phyloP scores from a whole-genome alignment of 2,797 vertebrate genomes.

The Tenualosa thibaudeaui region DNA sequence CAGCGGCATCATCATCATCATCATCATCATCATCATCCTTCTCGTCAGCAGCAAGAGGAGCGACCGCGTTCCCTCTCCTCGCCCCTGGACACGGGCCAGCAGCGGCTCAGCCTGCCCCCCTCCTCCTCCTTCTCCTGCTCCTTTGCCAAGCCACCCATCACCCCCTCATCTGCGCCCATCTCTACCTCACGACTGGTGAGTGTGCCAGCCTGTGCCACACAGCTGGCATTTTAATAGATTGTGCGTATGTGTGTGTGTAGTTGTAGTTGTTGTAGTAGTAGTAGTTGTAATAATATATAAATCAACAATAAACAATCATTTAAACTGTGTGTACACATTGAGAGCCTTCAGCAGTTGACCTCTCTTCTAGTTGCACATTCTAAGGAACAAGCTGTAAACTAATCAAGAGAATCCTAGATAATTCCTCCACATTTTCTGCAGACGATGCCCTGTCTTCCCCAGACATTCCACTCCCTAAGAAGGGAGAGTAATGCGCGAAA shows the following conservation, averaged over 20 bases:
- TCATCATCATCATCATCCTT: background rate
- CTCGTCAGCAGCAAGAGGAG: constrained; percentile 58
- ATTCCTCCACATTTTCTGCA: background rate
- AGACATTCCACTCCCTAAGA: background rate
- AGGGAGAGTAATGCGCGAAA: background rate
- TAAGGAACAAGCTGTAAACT: background rate
- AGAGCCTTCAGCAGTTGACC: background rate
- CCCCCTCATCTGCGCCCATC: constrained; percentile 63
- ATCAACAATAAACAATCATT: background rate
- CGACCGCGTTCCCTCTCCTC: constrained; percentile 83
- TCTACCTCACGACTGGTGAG: constrained; percentile 77
- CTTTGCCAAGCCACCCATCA: constrained; percentile 61
- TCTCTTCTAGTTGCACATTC: background rate
- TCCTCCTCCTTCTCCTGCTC: constrained; percentile 48
- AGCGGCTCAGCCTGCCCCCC: constrained; percentile 68
- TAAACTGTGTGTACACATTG: background rate
- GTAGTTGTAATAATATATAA: background rate
- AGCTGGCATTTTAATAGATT: background rate
- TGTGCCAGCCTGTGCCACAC: constrained; percentile 54
- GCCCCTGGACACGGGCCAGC: constrained; percentile 80
- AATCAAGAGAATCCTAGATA: background rate
- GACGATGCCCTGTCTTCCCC: background rate
- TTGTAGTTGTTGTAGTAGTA: too few species aligned
- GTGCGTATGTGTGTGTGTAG: too few species aligned
- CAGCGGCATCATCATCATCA: background rate